phyloP scores from a whole-genome alignment of 2,888 invertebrate species.

The Ormyrus labotus region DNA sequence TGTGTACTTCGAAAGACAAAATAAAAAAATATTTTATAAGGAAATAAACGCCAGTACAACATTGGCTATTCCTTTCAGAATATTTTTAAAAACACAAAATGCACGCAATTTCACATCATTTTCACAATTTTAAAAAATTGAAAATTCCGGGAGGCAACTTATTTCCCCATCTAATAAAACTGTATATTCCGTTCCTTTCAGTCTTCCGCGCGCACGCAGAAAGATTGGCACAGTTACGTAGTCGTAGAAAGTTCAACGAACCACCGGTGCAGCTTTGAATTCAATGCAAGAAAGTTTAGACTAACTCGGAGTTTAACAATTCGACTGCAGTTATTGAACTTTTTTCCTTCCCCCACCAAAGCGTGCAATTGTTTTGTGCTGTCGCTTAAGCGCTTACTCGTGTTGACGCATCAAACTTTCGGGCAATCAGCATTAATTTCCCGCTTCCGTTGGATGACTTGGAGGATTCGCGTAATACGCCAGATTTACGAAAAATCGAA shows the following conservation, averaged over 20 bases:
- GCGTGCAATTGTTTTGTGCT: too few relatives aligned
- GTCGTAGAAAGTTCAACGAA: neutral
- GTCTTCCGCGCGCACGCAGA: too few relatives aligned
- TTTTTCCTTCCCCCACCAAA: neutral
- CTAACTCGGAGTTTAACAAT: conserved; percentile 4
- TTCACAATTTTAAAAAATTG: neutral
- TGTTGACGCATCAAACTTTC: neutral
- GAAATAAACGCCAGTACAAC: too few relatives aligned
- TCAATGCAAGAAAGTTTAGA: conserved; percentile 20
- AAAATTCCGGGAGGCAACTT: neutral
- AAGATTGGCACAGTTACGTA: neutral
- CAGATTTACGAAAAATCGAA: too few relatives aligned
- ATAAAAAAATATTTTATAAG: too few relatives aligned
- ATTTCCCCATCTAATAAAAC: too few relatives aligned
- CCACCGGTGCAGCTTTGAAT: neutral
- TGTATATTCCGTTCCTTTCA: too few relatives aligned
- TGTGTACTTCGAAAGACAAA: too few relatives aligned
- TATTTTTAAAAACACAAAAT: too few relatives aligned
- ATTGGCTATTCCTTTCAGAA: too few relatives aligned
- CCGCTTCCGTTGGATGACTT: too few relatives aligned
- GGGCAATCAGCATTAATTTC: conserved; percentile 12
- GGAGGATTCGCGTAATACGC: neutral
- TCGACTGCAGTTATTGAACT: neutral
- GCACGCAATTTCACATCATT: too few relatives aligned
- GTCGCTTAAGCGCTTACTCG: neutral